Evolutionary conservation across 2,113 vertebrate species (phyloP).

Genomic region (Cyprinodon tularosa): DNA sequence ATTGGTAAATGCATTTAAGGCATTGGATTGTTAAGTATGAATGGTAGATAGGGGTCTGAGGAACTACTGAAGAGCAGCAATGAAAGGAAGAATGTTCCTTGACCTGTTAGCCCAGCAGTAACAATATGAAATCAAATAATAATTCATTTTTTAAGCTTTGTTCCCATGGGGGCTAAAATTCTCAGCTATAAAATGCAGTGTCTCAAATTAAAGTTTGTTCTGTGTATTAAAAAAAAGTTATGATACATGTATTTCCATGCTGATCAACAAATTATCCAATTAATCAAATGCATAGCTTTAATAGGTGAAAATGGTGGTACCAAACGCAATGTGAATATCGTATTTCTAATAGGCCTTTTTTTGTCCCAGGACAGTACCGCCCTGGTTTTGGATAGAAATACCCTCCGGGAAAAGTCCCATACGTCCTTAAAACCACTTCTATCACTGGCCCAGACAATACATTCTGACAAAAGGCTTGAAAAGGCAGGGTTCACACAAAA

Average conservation of each 20-base stretch:
- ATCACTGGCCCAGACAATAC: constrained; percentile 63
- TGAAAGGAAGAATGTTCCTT: constrained; percentile 58
- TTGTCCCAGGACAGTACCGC: constrained; percentile 63
- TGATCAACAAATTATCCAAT: constrained; percentile 11
- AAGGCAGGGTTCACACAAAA: constrained; percentile 42
- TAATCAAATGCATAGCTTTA: background rate
- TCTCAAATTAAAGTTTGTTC: constrained; percentile 31
- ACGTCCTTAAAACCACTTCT: constrained; percentile 73
- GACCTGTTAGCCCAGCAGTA: constrained; percentile 55
- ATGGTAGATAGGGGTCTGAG: constrained; percentile 14
- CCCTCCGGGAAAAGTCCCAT: constrained; percentile 60
- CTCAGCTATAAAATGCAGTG: background rate
- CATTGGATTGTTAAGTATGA: constrained; percentile 53
- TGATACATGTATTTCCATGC: constrained; percentile 12
- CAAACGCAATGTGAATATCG: background rate
- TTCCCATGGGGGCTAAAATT: constrained; percentile 24
- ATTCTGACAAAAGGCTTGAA: constrained; percentile 51
- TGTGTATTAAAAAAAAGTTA: constrained; percentile 7
- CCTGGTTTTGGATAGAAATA: constrained; percentile 61
- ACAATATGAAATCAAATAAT: constrained; percentile 46
- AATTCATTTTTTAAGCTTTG: constrained; percentile 43
- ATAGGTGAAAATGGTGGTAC: background rate
- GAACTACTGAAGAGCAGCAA: constrained; percentile 26
- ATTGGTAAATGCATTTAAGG: constrained; percentile 43
- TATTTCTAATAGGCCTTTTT: constrained; percentile 39